phyloP scores from a whole-genome alignment of 2,888 invertebrate genomes.

The Watsonalla binaria region DNA sequence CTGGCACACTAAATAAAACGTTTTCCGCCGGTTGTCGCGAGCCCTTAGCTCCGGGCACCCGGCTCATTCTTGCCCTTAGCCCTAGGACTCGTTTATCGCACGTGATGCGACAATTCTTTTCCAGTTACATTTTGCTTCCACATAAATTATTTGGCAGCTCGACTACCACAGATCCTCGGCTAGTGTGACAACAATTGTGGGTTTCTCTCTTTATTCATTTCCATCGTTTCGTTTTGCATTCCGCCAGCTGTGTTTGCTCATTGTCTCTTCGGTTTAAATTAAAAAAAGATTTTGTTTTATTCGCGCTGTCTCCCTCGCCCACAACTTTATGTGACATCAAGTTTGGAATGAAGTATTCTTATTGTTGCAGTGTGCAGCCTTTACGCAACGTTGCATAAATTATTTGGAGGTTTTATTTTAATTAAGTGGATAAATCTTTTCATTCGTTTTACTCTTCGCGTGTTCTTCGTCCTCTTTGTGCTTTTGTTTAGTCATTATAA shows the following conservation, averaged over 20 bases:
- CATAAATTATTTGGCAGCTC: constrained; percentile 62
- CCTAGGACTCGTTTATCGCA: constrained; percentile 52
- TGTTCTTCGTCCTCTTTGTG: constrained; percentile 10
- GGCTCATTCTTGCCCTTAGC: constrained; percentile 36
- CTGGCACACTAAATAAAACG: constrained; percentile 51
- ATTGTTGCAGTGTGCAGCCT: constrained; percentile 54
- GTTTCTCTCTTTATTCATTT: constrained; percentile 45
- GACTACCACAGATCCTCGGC: constrained; percentile 53
- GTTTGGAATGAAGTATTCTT: constrained; percentile 72
- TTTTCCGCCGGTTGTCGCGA: constrained; percentile 36
- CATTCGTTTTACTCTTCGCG: neutral
- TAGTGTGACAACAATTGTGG: constrained; percentile 49
- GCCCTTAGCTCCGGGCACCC: constrained; percentile 31
- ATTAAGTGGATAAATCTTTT: constrained; percentile 39
- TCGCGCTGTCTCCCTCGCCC: constrained; percentile 62
- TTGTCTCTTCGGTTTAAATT: constrained; percentile 72
- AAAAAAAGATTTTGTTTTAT: constrained; percentile 66
- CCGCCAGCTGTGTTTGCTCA: constrained; percentile 75
- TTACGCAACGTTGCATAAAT: constrained; percentile 69
- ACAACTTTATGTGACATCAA: constrained; percentile 76
- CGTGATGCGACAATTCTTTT: constrained; percentile 66
- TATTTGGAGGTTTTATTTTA: constrained; percentile 60
- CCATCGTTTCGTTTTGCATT: constrained; percentile 65
- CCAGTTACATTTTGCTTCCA: constrained; percentile 59
- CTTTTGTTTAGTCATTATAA: constrained; percentile 24